A percentile compares a stretch with the other conserved stretches of the same genome.
phyloP scores from a whole-genome alignment of 2,888 invertebrate genomes.

The Saturnia japonica region DNA sequence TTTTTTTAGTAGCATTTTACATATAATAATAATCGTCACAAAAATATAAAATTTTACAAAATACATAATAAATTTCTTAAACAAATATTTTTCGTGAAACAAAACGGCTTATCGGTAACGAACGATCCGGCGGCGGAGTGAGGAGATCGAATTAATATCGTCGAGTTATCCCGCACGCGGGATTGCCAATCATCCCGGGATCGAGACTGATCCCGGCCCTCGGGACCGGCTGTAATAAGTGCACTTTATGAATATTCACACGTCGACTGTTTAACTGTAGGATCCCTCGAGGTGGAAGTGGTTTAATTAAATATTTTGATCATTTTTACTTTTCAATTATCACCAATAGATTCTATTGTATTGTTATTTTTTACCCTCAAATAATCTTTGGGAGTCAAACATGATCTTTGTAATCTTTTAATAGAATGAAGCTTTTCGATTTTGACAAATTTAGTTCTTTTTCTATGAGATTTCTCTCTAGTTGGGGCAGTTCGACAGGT shows the following conservation, averaged over 20 bases:
- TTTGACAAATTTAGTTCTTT: too few species aligned
- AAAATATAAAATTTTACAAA: not conserved
- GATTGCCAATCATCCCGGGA: constrained; percentile 71
- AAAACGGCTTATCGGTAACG: constrained; percentile 1
- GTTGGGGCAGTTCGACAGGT: too few species aligned
- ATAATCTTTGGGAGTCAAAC: not conserved
- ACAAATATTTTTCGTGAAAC: not conserved
- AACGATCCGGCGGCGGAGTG: constrained; percentile 16
- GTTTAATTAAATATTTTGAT: constrained; percentile 24
- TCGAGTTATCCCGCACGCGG: constrained; percentile 56
- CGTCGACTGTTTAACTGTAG: constrained; percentile 30
- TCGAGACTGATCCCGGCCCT: constrained; percentile 52
- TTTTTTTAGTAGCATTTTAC: too few species aligned
- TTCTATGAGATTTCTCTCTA: too few species aligned
- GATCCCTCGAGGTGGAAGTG: constrained; percentile 32
- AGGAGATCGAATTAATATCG: constrained; percentile 51
- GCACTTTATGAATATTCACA: constrained; percentile 44
- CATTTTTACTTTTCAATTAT: constrained; percentile 16
- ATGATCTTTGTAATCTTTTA: not conserved
- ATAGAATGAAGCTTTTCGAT: not conserved
- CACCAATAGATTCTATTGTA: not conserved
- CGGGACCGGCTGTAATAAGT: constrained; percentile 41
- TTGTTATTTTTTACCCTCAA: not conserved
- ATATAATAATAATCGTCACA: not conserved
- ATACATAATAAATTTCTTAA: not conserved